Percentiles rank a stretch among this genome's conserved stretches.
These are phyloP conservation scores for Etia nguti DNA, from an alignment of 2,113 vertebrate species.

Conservation along the genomic window DNA sequence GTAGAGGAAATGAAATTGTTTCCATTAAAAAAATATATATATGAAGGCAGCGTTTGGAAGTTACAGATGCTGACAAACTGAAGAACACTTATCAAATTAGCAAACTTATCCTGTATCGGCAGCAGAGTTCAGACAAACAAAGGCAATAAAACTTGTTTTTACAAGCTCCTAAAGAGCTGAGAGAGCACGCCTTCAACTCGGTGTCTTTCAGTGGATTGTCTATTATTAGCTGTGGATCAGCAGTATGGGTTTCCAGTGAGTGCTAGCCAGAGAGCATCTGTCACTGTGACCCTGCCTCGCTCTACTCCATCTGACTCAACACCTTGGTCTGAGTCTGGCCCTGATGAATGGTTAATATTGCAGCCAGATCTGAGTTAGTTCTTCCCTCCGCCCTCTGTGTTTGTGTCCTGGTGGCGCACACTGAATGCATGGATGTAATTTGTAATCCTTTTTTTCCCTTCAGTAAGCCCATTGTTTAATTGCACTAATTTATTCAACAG, in stretches of 20 bases:
- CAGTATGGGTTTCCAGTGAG: conserved; percentile 37
- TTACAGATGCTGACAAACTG: neutral
- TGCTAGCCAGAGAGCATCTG: conserved; percentile 38
- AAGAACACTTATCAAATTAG: neutral
- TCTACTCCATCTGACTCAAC: conserved; percentile 31
- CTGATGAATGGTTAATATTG: conserved; percentile 14
- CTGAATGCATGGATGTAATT: neutral
- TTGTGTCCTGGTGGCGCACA: neutral
- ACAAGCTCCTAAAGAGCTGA: conserved; percentile 28
- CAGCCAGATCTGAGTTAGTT: neutral
- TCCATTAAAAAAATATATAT: neutral
- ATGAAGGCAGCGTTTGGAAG: neutral
- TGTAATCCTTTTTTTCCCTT: neutral
- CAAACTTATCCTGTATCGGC: neutral
- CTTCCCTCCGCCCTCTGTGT: neutral
- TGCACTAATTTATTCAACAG: neutral
- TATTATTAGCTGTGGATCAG: conserved; percentile 52
- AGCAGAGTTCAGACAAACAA: neutral
- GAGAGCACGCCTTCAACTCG: neutral
- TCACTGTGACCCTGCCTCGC: conserved; percentile 21
- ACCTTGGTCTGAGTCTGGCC: conserved; percentile 7
- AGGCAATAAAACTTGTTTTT: conserved; percentile 12
- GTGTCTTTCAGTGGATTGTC: conserved; percentile 17
- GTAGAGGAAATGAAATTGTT: neutral
- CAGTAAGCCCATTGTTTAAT: neutral